Percentiles rank a stretch among this genome's conserved stretches.
phyloP scores from a whole-genome alignment of 1,140 invertebrate genomes.

The Tribolium madens region DNA sequence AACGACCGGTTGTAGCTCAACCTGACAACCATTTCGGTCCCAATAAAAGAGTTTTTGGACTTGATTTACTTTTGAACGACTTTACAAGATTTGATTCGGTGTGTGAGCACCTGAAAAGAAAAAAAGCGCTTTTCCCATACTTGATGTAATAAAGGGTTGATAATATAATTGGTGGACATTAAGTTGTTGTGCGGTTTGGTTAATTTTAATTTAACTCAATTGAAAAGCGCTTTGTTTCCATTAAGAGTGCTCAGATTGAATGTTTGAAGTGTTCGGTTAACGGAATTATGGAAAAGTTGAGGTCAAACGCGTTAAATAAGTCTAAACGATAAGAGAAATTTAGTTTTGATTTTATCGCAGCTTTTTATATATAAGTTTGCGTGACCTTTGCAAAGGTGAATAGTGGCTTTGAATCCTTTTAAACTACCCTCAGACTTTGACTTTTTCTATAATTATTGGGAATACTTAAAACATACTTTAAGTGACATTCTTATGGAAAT shows the following conservation, averaged over 20 bases:
- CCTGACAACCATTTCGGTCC: slow-evolving; percentile 10
- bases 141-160: slow-evolving; percentile 2
- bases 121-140: not conserved
- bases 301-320: slow-evolving; percentile 21
- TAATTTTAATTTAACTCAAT: slow-evolving; percentile 28
- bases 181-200: slow-evolving; percentile 14
- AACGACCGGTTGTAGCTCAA: slow-evolving; percentile 23
- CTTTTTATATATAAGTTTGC: slow-evolving; percentile 7
- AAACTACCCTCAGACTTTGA: slow-evolving; percentile 19
- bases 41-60: slow-evolving; percentile 22
- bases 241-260: slow-evolving; percentile 5
- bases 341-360: slow-evolving; percentile 20
- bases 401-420: not conserved
- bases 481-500: slow-evolving; percentile 29
- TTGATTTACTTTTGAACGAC: slow-evolving; percentile 27
- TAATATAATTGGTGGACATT: slow-evolving; percentile 18
- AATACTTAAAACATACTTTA: slow-evolving; percentile 4
- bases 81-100: slow-evolving; percentile 4
- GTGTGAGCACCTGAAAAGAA: not conserved
- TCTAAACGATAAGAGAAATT: slow-evolving; percentile 14
- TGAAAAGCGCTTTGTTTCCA: slow-evolving; percentile 26
- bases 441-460: slow-evolving; percentile 10
- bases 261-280: not conserved
- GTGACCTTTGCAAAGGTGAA: slow-evolving; percentile 20
- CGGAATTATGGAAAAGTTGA: not conserved